Conservation (phyloP, 2,113 vertebrate species). For the Picathartes gymnocephalus region DNA sequence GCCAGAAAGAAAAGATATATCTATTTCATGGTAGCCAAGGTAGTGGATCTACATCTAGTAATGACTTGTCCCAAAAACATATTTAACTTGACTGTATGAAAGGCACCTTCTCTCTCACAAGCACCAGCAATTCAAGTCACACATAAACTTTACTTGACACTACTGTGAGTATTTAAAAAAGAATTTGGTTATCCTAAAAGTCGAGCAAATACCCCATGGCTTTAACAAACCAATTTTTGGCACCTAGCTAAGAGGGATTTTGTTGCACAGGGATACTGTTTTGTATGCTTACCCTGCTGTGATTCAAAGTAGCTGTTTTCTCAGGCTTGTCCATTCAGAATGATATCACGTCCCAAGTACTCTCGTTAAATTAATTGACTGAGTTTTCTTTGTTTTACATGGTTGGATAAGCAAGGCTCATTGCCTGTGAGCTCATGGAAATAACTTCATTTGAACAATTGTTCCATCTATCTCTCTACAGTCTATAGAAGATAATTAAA, state of each 20-base stretch:
- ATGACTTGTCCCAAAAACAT: not conserved
- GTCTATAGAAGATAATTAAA: not conserved
- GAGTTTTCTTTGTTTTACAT: not conserved
- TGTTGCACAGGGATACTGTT: not conserved
- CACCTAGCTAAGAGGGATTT: not conserved
- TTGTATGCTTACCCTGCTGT: not conserved
- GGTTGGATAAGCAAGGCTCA: not conserved
- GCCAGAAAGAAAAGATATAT: not conserved
- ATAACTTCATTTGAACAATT: not conserved
- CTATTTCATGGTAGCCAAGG: not conserved
- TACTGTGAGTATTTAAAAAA: not conserved
- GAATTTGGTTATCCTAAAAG: not conserved
- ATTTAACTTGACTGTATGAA: not conserved
- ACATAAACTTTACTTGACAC: not conserved
- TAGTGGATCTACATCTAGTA: not conserved
- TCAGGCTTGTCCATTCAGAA: not conserved
- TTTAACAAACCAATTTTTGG: not conserved
- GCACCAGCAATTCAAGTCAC: not conserved
- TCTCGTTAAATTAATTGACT: conserved; percentile 18
- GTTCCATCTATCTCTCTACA: not conserved
- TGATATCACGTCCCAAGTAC: conserved; percentile 7
- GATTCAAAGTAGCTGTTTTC: conserved; percentile 19
- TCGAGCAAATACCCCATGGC: not conserved
- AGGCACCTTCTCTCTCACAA: not conserved
- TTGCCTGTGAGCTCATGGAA: conserved; percentile 30